Evolutionary conservation across 1,140 invertebrate genomes (phyloP).

Genomic region (Eriosoma lanigerum): DNA sequence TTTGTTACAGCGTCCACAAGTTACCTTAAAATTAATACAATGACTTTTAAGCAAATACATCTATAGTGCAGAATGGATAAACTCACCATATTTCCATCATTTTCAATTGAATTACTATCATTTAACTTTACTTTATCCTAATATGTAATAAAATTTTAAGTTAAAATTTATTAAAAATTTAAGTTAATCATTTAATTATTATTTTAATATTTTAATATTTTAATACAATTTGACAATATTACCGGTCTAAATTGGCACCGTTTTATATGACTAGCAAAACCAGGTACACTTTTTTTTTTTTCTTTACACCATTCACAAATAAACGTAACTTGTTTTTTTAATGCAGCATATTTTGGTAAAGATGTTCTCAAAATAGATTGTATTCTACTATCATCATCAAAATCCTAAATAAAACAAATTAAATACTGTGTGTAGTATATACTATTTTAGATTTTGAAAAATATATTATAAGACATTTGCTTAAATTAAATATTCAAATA

Average conservation of each 20-base stretch:
- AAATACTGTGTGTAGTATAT: too few species aligned
- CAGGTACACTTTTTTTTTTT: slow-evolving; percentile 63
- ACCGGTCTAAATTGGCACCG: slow-evolving; percentile 60
- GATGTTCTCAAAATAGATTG: neutral
- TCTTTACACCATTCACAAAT: slow-evolving; percentile 64
- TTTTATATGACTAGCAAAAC: slow-evolving; percentile 67
- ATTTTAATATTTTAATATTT: too few species aligned
- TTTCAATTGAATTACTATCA: neutral
- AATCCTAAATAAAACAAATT: slow-evolving; percentile 16
- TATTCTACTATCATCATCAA: slow-evolving; percentile 3
- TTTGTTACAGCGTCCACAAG: slow-evolving; percentile 51
- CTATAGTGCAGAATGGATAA: too few species aligned
- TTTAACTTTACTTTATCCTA: slow-evolving; percentile 1
- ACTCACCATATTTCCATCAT: neutral
- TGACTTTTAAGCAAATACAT: too few species aligned
- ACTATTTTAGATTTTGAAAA: too few species aligned
- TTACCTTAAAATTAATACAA: slow-evolving; percentile 38
- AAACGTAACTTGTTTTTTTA: slow-evolving; percentile 55
- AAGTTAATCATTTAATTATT: neutral
- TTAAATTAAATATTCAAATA: too few species aligned
- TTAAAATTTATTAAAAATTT: neutral
- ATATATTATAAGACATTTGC: too few species aligned
- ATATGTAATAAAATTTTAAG: neutral
- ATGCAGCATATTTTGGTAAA: slow-evolving; percentile 10
- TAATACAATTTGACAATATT: neutral